A percentile compares a stretch with the other conserved stretches of the same genome.
Conservation (phyloP, 2,113 vertebrate genomes). For the Aegypius monachus region DNA sequence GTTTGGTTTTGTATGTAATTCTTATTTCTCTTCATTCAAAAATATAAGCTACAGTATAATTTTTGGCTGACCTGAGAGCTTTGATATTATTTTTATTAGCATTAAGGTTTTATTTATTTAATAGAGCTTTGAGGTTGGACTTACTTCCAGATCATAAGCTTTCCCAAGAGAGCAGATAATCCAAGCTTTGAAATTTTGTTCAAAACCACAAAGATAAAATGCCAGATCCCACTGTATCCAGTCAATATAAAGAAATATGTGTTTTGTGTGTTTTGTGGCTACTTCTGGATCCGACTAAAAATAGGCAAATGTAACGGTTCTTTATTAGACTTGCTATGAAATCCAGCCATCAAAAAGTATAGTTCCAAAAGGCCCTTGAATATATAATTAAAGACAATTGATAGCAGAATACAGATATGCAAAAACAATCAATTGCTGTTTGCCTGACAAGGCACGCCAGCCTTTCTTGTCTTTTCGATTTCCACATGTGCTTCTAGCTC, state of each 20-base stretch:
- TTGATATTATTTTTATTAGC: not conserved
- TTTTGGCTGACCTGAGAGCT: not conserved
- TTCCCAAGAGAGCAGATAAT: not conserved
- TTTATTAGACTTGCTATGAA: not conserved
- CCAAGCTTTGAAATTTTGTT: not conserved
- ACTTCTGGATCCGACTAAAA: not conserved
- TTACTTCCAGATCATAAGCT: not conserved
- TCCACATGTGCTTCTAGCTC: not conserved
- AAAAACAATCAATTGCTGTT: not conserved
- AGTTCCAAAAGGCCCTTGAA: not conserved
- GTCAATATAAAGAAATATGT: not conserved
- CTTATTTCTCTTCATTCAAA: not conserved
- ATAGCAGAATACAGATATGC: not conserved
- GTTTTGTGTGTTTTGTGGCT: not conserved
- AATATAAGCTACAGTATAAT: not conserved
- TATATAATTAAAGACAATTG: not conserved
- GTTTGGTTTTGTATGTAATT: not conserved
- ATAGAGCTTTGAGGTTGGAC: not conserved
- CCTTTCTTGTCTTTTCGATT: not conserved
- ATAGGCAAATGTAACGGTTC: not conserved
- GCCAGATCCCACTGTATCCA: not conserved
- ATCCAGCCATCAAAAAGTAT: not conserved
- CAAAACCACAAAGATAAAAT: not conserved
- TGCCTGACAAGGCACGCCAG: not conserved
- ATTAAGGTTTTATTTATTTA: not conserved